Conservation (phyloP, 2,113 vertebrate genomes). For the Thymallus thymallus region DNA sequence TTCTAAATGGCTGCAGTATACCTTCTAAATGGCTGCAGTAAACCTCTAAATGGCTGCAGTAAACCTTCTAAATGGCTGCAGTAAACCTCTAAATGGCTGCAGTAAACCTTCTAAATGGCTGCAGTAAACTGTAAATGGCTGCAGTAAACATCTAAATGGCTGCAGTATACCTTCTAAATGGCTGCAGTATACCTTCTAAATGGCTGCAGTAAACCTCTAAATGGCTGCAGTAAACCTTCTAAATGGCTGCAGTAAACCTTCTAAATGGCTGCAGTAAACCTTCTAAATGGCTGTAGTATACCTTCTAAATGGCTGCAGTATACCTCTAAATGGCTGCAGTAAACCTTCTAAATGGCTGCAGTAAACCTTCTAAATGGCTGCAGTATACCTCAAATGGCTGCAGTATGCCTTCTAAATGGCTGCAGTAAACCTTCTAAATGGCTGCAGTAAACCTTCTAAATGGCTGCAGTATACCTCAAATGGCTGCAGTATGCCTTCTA, state of each 20-base stretch:
- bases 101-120: not conserved
- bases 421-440: not conserved
- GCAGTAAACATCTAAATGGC: too few relatives aligned
- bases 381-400: too few relatives aligned
- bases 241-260: not conserved
- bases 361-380: too few relatives aligned
- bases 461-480: not conserved
- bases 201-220: too few relatives aligned
- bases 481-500: not conserved
- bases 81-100: not conserved
- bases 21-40: too few relatives aligned
- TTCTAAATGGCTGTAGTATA: not conserved
- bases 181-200: not conserved
- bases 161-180: not conserved
- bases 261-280: too few relatives aligned
- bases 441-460: not conserved
- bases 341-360: not conserved
- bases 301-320: not conserved
- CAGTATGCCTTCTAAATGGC: not conserved
- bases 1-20: not conserved
- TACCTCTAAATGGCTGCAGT: not conserved
- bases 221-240: not conserved
- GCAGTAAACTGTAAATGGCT: too few relatives aligned
- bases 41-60: not conserved
- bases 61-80: not conserved